Base-by-base conservation (phyloP, 2,797 vertebrate species). In the Protonibea diacanthus region DNA sequence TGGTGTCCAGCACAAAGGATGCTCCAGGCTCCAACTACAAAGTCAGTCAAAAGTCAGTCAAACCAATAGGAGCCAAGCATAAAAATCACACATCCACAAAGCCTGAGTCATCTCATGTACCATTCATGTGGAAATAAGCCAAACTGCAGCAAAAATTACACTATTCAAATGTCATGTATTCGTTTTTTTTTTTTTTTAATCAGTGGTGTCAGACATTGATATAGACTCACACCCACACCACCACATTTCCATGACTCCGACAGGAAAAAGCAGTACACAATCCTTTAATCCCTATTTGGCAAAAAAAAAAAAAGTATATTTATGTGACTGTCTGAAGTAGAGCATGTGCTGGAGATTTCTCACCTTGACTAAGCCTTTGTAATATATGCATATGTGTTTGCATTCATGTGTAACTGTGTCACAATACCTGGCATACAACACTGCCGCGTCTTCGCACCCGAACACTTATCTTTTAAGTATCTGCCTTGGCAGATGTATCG, bases 391-490 rank as follows among this genome's bases (percentile, higher is more conserved):
- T 40, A 12, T 21, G 51, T 53, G 21, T 44, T 56, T 71, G 1
- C 12, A 53, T 48, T 42, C 27, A 38, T 47, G 20, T 62, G 25
- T 27, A 21, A 42, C 7, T 53, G 17, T 33, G 25, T 82, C 17
- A 52, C 29, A 3, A n/a, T 71, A 92, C 92, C 91, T 90, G 86
- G 78, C 51, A 84, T 21, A 61, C 92, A 94, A 61, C 92, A 94
- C 57, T 87, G 85, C 3, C 27, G 14, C 0, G 15, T 78, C 29
- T 61, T 78, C 52, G 48, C 15, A 51, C 83, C 75, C 0, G 76
- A 67, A 60, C 92, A 91, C 72, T 83, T 91, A 67, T 90, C 77
- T 59, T 77, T 80, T 15, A 93, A 79, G 80, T 90, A 92, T 38
- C 62, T 82, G 23, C 92, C 91, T 38, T 71, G 88, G 83, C 92